Evolutionary conservation across 2,888 invertebrate species (phyloP), one percentile per base, ranked within the genome.

Genomic region (Biston stratarius): DNA sequence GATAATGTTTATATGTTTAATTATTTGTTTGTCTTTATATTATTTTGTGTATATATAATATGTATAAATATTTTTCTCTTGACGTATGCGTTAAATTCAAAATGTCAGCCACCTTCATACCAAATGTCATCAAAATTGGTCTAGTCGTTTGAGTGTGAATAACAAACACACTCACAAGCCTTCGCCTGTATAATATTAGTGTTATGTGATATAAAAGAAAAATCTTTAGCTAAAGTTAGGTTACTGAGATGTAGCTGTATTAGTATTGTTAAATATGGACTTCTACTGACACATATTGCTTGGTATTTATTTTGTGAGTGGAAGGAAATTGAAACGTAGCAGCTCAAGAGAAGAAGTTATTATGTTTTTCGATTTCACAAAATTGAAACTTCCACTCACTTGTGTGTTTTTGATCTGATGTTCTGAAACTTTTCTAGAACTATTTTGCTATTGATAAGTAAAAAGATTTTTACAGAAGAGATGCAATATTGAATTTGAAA

Each of bases 311-410:
- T 52, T 56, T 42, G 59, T 36, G 59, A 49, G 53, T 44, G 7
- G 55, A 44, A 57, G 36, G 51, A 58, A 57, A 63, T 63, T 63
- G 63, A 63, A 63, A 57, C 63, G 36, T 48, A 33, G 12, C 42
- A 57, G 24, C 49, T 63, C 14, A 49, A 63, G 62, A 49, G 62
- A 38, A 9, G 40, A 33, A 59, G 49, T 59, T 59, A 49, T 59
- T 59, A 59, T 49, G 49, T 42, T 59, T 59, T 59, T 49, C 59
- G 45, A 45, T 45, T 57, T 57, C 45, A 45, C 34, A 57, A 57
- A 56, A 57, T 34, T 47, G 57, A 14, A 57, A 57, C 57, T 47
- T 57, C 34, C 34, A 2, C 14, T 10, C 14, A 57, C 14, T 14
- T 34, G 45, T 56, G 56, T 8, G 45, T 45, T 36, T 47, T 34